A percentile compares a stretch with the other conserved stretches of the same genome.
Conservation (phyloP, 2,888 invertebrate species). For the Eristalis intricaria region DNA sequence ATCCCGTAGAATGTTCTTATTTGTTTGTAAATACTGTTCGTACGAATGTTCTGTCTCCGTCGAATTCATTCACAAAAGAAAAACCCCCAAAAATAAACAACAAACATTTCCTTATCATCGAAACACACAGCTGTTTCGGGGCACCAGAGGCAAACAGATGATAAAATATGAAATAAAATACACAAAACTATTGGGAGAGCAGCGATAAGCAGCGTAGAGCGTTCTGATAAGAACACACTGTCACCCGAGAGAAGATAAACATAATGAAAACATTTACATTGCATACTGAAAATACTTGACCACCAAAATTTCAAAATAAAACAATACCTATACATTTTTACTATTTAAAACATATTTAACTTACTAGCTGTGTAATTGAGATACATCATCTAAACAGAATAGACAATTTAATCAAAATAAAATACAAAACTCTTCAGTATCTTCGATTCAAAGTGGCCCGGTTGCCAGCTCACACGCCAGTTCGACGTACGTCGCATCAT, state of each 20-base stretch:
- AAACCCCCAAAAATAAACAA: not conserved
- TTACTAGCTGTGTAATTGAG: constrained; percentile 60
- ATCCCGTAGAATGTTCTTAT: constrained; percentile 29
- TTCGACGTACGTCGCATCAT: no score
- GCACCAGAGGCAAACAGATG: not conserved
- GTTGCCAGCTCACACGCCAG: not conserved
- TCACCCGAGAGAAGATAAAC: constrained; percentile 4
- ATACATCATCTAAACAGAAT: constrained; percentile 23
- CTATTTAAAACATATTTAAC: constrained; percentile 59
- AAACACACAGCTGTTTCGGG: not conserved
- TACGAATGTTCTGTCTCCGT: constrained; percentile 17
- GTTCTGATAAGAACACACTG: constrained; percentile 30
- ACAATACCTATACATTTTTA: constrained; percentile 57
- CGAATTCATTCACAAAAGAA: not conserved
- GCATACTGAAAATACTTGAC: constrained; percentile 54
- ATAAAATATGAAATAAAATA: not conserved
- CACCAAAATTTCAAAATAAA: constrained; percentile 53
- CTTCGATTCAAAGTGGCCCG: not conserved
- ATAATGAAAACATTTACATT: constrained; percentile 47
- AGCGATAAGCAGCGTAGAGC: not conserved
- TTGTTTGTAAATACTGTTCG: constrained; percentile 8
- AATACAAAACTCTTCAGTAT: constrained; percentile 35
- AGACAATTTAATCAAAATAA: constrained; percentile 5
- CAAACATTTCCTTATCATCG: not conserved
- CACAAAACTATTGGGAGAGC: not conserved